Base-by-base conservation (phyloP, 2,113 vertebrate genomes). In the Rhinichthys klamathensis region DNA sequence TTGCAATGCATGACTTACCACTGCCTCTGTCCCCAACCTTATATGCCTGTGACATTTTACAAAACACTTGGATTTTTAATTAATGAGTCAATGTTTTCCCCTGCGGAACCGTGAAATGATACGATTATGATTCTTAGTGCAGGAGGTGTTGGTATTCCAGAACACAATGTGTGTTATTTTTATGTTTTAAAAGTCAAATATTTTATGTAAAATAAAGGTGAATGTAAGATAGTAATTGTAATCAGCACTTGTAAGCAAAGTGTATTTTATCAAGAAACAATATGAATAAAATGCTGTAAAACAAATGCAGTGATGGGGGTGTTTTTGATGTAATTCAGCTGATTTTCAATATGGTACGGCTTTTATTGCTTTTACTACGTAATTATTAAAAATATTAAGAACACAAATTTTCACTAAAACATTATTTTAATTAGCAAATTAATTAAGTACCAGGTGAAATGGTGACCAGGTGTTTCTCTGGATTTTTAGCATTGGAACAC, bases 171-270 rank as follows among this genome's bases (percentile, higher is more conserved):
- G 78, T 80, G 86, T 7, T 86, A n/a, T 90, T 70, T n/a, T 82
- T 85, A 60, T 84, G 51, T 85, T 89, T 70, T 85, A 86, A 80
- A 88, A 0, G 91, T 90, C 88, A 91, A 86, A 79, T 61, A 77
- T 90, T 90, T 92, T 93, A 91, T 92, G 94, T 92, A 90, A 89
- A 92, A 89, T 92, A 92, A 85, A 92, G 89, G 90, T 92, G 95
- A 95, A 94, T 95, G 95, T 96, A 95, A 88, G 83, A 92, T 93
- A 90, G 92, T 91, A 91, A 94, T 95, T 94, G 91, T 92, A 92
- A 95, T 95, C 94, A 95, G 93, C 95, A 94, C 94, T 94, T 90
- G 93, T 95, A 94, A 94, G 90, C 90, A 93, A 93, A 89, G 73
- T 92, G 94, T 95, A 94, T 95, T 96, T 94, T 95, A 94, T 92